A percentile compares a stretch with the other conserved stretches of the same genome.
phyloP scores from a whole-genome alignment of 2,113 vertebrate genomes.

The Suncus etruscus region DNA sequence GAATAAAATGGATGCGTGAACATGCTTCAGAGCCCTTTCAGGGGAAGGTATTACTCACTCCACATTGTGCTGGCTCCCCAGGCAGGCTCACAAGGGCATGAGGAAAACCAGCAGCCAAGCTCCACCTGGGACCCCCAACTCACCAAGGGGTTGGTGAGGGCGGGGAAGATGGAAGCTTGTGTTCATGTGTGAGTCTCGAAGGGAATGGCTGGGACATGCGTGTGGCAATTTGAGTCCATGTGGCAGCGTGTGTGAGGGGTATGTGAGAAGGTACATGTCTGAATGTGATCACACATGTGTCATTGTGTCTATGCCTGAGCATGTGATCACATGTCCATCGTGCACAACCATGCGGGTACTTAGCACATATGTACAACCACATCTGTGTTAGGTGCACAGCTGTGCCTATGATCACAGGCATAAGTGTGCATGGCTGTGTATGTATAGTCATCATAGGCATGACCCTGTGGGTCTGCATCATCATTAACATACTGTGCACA shows the following conservation, averaged over 20 bases:
- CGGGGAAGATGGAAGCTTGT: neutral
- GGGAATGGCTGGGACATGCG: too few species aligned
- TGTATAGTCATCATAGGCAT: too few species aligned
- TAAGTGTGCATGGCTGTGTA: too few species aligned
- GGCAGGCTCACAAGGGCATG: neutral
- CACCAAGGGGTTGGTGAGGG: slow-evolving; percentile 25
- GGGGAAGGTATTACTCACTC: neutral
- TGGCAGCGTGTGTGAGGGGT: neutral
- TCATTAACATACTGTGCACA: too few species aligned
- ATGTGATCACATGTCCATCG: too few species aligned
- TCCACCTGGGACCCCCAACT: slow-evolving; percentile 32
- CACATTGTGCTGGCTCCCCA: neutral
- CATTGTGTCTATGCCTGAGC: too few species aligned
- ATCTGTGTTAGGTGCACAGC: too few species aligned
- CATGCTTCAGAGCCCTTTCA: slow-evolving; percentile 47
- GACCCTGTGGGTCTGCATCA: too few species aligned
- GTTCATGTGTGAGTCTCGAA: neutral
- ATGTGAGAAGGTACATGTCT: neutral
- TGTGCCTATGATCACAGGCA: too few species aligned
- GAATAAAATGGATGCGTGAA: slow-evolving; percentile 30
- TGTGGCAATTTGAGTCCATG: too few species aligned
- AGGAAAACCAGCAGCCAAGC: slow-evolving; percentile 53
- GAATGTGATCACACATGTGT: neutral
- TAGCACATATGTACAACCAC: too few species aligned
- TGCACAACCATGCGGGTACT: too few species aligned